Base-by-base conservation (phyloP, 1,140 invertebrate genomes). In the Probaryconus sp. region DNA sequence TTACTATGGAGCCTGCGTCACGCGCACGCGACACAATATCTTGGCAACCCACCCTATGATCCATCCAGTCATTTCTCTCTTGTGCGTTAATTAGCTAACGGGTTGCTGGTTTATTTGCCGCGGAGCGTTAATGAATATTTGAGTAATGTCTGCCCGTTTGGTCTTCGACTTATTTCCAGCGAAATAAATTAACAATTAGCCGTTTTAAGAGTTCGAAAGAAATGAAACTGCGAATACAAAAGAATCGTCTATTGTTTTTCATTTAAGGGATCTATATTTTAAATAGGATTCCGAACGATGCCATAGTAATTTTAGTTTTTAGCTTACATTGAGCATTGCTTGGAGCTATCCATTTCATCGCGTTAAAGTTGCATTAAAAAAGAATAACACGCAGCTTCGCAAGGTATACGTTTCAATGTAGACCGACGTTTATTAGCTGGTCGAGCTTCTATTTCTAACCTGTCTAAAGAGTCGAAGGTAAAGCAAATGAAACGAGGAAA, bases 121-220 rank as follows among this genome's bases (percentile, higher is more conserved):
- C 45, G 56, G 45, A 78, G 70, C 76, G 78, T 80, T 85, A 83
- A 83, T 82, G 81, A 84, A 81, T 84, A 82, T 83, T 84, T 84
- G 82, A 84, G 77, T 83, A 83, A 84, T 84, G 81, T 77, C 79
- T 78, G 58, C 73, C 76, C 58, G 64, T 74, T 70, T 75, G 40
- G 70, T 50, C 61, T 70, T 50, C 56, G 58, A 67, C 71, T 83
- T 76, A 77, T 82, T 83, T 79, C 55, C 61, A 33, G 16, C 64
- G 42, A 73, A 65, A 76, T 81, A 83, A 84, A 83, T 83, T 81
- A 83, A 83, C 76, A 83, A 83, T 84, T 83, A 80, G 56, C 58
- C 58, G 26, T 77, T 68, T 31, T n/a, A n/a, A 17, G 5, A 3
- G 0, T 24, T 35, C 5, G 21, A 28, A 55, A 65, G 56, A 65